Conservation (phyloP, 2,113 vertebrate genomes). For the Amblyornis subalaris region DNA sequence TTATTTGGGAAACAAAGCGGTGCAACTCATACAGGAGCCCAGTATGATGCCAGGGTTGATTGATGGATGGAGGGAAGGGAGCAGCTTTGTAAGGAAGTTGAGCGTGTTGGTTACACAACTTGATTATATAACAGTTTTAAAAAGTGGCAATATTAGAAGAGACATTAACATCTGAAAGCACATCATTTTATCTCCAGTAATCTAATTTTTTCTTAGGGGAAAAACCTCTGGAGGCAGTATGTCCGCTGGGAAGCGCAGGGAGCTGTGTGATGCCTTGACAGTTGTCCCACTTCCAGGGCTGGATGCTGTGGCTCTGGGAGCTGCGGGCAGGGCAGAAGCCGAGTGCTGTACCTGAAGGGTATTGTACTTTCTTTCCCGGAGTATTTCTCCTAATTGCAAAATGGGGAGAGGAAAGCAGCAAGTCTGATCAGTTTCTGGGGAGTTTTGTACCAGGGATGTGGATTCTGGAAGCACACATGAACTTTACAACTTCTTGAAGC, state of each 20-base stretch:
- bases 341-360: background rate
- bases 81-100: background rate
- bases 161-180: constrained; percentile 21
- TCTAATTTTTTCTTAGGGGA: background rate
- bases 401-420: fast-evolving
- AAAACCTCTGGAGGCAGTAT: background rate
- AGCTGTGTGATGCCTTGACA: background rate
- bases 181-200: background rate
- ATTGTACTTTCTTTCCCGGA: background rate
- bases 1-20: background rate
- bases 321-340: background rate
- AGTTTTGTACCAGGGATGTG: background rate
- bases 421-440: background rate
- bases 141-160: constrained; percentile 20
- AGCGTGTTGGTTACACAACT: background rate
- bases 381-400: background rate
- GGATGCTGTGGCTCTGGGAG: background rate
- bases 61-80: background rate
- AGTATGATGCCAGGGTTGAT: background rate
- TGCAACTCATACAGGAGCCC: fast-evolving
- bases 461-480: background rate
- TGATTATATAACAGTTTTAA: constrained; percentile 37
- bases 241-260: background rate
- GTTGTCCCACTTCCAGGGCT: background rate
- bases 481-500: background rate